Evolutionary conservation across 2,113 vertebrate genomes (phyloP).

Genomic region (Symphodus melops): DNA sequence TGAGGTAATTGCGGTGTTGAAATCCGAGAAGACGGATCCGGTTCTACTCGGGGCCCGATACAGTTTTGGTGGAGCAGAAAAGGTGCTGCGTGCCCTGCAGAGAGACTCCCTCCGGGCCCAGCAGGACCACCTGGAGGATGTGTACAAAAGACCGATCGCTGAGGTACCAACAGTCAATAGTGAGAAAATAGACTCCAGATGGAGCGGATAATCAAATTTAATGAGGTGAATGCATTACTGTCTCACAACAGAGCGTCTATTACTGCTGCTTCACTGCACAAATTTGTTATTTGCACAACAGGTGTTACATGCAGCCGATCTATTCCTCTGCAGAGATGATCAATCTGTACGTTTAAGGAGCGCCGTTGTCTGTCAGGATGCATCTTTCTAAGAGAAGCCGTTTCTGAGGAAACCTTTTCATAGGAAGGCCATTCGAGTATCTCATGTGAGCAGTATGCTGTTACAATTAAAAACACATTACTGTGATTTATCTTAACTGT

Average conservation of each 20-base stretch:
- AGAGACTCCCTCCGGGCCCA: slow-evolving; percentile 88
- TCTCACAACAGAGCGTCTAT: slow-evolving; percentile 52
- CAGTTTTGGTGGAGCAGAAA: slow-evolving; percentile 87
- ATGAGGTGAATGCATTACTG: slow-evolving; percentile 66
- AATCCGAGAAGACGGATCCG: slow-evolving; percentile 89
- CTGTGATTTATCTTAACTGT: too few relatives aligned
- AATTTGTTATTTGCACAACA: slow-evolving; percentile 43
- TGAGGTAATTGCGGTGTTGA: slow-evolving; percentile 90
- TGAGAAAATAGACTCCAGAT: slow-evolving; percentile 52
- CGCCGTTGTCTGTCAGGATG: too few relatives aligned
- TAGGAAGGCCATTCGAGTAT: not conserved
- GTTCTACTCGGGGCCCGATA: slow-evolving; percentile 89
- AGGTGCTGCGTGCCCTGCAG: slow-evolving; percentile 87
- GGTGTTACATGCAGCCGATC: slow-evolving; percentile 19
- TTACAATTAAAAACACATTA: not conserved
- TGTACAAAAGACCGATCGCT: slow-evolving; percentile 87
- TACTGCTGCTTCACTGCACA: slow-evolving; percentile 53
- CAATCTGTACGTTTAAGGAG: not conserved
- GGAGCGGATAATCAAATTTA: slow-evolving; percentile 60
- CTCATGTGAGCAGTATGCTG: not conserved
- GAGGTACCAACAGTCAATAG: slow-evolving; percentile 82
- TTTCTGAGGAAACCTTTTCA: not conserved
- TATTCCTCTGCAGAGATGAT: slow-evolving; percentile 3
- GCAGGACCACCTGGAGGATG: slow-evolving; percentile 84
- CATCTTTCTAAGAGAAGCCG: not conserved